Conservation (phyloP, 2,797 vertebrate species). For the Eremophila alpestris region DNA sequence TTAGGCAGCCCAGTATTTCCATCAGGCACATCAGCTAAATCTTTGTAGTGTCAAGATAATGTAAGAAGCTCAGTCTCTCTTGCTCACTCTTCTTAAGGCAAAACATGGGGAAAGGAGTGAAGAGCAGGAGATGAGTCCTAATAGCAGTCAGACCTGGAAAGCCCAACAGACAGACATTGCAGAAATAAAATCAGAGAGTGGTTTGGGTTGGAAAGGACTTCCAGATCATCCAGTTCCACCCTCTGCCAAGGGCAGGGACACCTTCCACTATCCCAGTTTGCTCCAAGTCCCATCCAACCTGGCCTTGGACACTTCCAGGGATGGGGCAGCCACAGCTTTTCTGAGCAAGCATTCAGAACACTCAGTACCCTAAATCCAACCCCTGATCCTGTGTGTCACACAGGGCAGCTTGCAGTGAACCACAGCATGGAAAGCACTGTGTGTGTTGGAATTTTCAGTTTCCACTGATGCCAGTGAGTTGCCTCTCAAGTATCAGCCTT, state of each 20-base stretch:
- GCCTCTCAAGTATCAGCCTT: not conserved
- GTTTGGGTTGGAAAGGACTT: not conserved
- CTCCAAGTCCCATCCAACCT: rapidly evolving
- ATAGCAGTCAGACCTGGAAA: not conserved
- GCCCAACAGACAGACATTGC: not conserved
- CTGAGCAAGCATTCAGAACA: not conserved
- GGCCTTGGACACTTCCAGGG: not conserved
- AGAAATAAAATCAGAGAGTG: not conserved
- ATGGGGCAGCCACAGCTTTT: not conserved
- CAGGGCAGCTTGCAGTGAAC: not conserved
- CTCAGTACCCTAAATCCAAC: not conserved
- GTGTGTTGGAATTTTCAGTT: not conserved
- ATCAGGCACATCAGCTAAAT: not conserved
- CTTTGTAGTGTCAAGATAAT: not conserved
- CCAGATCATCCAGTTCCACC: not conserved
- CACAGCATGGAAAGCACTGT: not conserved
- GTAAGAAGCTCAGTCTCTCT: not conserved
- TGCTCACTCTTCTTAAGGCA: not conserved
- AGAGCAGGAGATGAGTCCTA: not conserved
- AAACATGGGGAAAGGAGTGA: not conserved
- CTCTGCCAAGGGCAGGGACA: not conserved
- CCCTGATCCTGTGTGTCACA: not conserved
- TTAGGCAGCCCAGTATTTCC: not conserved
- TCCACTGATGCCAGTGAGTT: not conserved
- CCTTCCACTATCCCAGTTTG: not conserved